Evolutionary conservation across 2,888 invertebrate species (phyloP), one percentile per base, ranked within the genome.

Genomic region (Drosophila meridiana): DNA sequence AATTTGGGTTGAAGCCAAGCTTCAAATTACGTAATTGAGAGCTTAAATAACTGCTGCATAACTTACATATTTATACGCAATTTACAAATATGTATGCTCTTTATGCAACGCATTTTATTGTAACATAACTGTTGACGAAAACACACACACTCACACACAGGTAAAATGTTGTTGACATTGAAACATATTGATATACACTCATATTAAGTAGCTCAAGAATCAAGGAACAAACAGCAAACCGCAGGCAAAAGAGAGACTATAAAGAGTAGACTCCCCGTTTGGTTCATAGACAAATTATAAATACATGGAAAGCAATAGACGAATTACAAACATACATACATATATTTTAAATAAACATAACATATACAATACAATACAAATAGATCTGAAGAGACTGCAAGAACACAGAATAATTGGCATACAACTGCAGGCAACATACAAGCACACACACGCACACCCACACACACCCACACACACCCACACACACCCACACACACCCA

Each of bases 21-120:
- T 87, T 87, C 80, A 77, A 74, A 87, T 77, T 71, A 80, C 75
- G 88, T 78, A 90, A 89, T 73, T 69, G 68, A 77, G 87, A 87
- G 87, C 85, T 87, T 85, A 82, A 83, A 55, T 82, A 82, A 82
- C 66, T 71, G 76, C 50, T 63, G 66, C 69, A 73, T 69, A 48
- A 69, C 65, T 65, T 38, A 80, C 26, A 74, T 55, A 72, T 59
- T 60, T 67, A 48, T n/a, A 50, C 61, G 28, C 57, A 36, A 58
- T 30, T 71, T 66, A 64, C 68, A 75, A 68, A 64, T 57, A 65
- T 64, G 70, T 72, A 81, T 62, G 36, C 34, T 45, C 34, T 67
- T 47, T 30, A 67, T 67, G 48, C 32, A 56, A 47, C 65, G 70
- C 73, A 76, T 47, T 47, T 47, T 47, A 28, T 47, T 47, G 43